Percentiles rank a stretch among this genome's conserved stretches.
phyloP scores from a whole-genome alignment of 2,888 invertebrate species.

The Eupithecia vulgata region DNA sequence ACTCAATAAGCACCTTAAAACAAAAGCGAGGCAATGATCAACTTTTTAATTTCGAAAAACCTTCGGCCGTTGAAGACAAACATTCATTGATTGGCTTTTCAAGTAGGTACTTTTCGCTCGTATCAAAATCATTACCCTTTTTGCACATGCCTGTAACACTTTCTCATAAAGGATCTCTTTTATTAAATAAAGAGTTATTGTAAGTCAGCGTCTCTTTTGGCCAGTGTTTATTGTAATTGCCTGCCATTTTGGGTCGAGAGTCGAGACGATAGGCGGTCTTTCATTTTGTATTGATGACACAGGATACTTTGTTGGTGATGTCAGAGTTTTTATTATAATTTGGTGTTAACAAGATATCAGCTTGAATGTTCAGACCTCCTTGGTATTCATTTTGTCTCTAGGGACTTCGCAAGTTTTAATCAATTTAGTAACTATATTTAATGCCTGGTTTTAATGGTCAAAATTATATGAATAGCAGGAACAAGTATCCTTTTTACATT shows the following conservation, averaged over 20 bases:
- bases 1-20: not conserved
- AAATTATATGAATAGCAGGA: too few relatives aligned
- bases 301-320: conserved; percentile 9
- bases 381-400: not conserved
- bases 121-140: conserved; percentile 28
- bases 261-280: conserved; percentile 28
- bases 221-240: conserved; percentile 33
- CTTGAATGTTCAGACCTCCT: not conserved
- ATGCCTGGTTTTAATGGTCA: too few relatives aligned
- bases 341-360: conserved; percentile 3
- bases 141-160: conserved; percentile 34
- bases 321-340: conserved; percentile 10
- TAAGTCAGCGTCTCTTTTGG: conserved; percentile 31
- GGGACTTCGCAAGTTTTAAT: too few relatives aligned
- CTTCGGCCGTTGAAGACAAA: not conserved
- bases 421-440: too few relatives aligned
- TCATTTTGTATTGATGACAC: conserved; percentile 28
- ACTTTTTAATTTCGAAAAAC: not conserved
- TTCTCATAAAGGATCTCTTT: conserved; percentile 13
- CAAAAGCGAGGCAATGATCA: not conserved
- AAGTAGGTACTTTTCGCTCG: not conserved
- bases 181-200: conserved; percentile 29
- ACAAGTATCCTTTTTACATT: too few relatives aligned
- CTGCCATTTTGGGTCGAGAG: conserved; percentile 27
- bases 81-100: not conserved